Conservation (phyloP, 2,113 vertebrate genomes). For the Strix uralensis region DNA sequence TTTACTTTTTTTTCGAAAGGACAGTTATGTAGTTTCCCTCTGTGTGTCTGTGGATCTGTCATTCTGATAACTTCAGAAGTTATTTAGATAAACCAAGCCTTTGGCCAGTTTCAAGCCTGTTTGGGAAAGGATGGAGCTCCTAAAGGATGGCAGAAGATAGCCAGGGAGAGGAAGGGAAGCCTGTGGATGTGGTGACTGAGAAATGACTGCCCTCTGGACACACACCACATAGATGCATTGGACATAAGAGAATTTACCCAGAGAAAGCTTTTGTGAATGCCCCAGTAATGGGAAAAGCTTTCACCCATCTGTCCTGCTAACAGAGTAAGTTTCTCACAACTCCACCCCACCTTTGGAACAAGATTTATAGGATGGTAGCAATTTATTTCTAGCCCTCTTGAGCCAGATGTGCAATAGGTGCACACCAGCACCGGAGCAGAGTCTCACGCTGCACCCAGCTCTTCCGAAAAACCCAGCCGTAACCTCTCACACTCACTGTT, state of each 20-base stretch:
- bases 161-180: background rate
- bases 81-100: fast-evolving
- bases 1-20: background rate
- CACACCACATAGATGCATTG: fast-evolving
- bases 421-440: fast-evolving
- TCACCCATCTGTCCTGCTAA: background rate
- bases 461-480: background rate
- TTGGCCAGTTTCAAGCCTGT: background rate
- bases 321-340: background rate
- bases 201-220: background rate
- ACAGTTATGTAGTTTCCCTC: background rate
- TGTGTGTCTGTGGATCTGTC: background rate
- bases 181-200: background rate
- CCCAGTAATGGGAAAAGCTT: background rate
- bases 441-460: fast-evolving
- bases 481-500: background rate
- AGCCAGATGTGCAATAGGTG: background rate
- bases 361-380: background rate
- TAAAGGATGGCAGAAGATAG: background rate
- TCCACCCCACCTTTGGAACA: background rate
- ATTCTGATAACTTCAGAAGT: background rate
- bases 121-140: background rate
- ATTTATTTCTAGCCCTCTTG: background rate
- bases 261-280: background rate
- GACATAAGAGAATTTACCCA: background rate